phyloP scores from a whole-genome alignment of 2,113 vertebrate genomes.

The Toxotes jaculatrix region DNA sequence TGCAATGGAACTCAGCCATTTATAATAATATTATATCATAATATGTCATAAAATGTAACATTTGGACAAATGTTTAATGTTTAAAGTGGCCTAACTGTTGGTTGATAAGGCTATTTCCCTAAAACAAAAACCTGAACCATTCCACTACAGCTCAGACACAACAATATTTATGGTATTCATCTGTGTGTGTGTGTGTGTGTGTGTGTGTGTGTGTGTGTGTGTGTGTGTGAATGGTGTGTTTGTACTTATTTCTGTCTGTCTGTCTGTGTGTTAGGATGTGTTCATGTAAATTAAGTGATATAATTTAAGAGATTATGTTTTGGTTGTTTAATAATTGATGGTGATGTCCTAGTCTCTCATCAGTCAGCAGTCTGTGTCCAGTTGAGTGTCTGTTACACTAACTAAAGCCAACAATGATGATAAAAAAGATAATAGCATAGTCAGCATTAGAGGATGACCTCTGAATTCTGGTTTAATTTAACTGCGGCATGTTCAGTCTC shows the following conservation, averaged over 20 bases:
- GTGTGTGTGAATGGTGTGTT: constrained; percentile 14
- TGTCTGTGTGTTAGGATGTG: constrained; percentile 35
- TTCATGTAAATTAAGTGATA: constrained; percentile 29
- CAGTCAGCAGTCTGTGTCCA: constrained; percentile 41
- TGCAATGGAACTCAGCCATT: constrained; percentile 56
- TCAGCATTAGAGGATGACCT: constrained; percentile 42
- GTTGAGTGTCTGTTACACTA: constrained; percentile 52
- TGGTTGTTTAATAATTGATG: constrained; percentile 41
- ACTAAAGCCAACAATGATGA: constrained; percentile 40
- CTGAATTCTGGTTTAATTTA: constrained; percentile 43
- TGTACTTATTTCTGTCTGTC: constrained; percentile 16
- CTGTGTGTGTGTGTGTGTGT: constrained; percentile 9
- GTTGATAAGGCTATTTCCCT: constrained; percentile 26
- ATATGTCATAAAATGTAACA: constrained; percentile 36
- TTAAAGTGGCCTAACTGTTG: constrained; percentile 47
- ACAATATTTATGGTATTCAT: constrained; percentile 43
- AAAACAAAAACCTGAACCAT: constrained; percentile 33
- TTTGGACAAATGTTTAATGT: constrained; percentile 45
- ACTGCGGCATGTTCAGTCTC: constrained; percentile 31
- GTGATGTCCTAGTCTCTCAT: constrained; percentile 55
- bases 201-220: constrained; percentile 13
- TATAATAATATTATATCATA: constrained; percentile 33
- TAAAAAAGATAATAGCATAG: constrained; percentile 29
- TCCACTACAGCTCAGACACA: constrained; percentile 36
- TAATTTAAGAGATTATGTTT: constrained; percentile 44